phyloP scores from a whole-genome alignment of 2,113 vertebrate species.

The Chaetodon auriga region DNA sequence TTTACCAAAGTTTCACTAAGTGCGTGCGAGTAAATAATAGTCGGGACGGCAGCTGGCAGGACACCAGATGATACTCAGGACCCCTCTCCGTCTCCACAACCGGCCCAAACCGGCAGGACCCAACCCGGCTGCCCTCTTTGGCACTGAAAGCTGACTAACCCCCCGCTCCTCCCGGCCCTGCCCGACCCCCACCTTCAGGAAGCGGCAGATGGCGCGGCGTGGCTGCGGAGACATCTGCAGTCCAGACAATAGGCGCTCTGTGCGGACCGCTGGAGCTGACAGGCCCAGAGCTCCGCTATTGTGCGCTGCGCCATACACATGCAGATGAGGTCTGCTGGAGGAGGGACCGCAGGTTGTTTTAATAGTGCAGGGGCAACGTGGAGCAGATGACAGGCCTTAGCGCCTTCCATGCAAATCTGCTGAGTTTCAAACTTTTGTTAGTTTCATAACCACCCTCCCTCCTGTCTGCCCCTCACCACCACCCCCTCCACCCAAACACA shows the following conservation, averaged over 20 bases:
- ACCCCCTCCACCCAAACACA: not conserved
- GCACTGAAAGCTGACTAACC: slow-evolving; percentile 19
- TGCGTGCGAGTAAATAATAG: slow-evolving; percentile 63
- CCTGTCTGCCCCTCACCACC: not conserved
- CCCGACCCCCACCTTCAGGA: slow-evolving; percentile 68
- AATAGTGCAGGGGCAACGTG: slow-evolving; percentile 22
- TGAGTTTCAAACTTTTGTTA: slow-evolving; percentile 49
- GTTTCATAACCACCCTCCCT: not conserved
- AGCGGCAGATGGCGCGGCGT: slow-evolving; percentile 83
- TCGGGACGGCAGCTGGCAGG: slow-evolving; percentile 74
- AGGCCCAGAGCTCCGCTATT: slow-evolving; percentile 74
- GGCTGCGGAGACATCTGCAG: slow-evolving; percentile 83
- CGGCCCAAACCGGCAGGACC: slow-evolving; percentile 55
- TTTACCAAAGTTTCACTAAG: slow-evolving; percentile 70
- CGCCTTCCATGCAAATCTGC: slow-evolving; percentile 61
- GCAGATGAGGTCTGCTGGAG: slow-evolving; percentile 77
- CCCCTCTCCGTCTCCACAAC: slow-evolving; percentile 30
- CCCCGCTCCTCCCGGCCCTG: slow-evolving; percentile 33
- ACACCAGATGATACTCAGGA: slow-evolving; percentile 69
- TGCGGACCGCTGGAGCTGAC: slow-evolving; percentile 78
- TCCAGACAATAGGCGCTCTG: slow-evolving; percentile 78
- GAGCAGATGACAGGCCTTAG: slow-evolving; percentile 70
- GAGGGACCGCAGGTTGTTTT: not conserved
- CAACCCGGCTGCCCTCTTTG: slow-evolving; percentile 6
- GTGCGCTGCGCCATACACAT: slow-evolving; percentile 80